Base-by-base conservation (phyloP, 2,113 vertebrate genomes). In the Coryphaenoides rupestris region DNA sequence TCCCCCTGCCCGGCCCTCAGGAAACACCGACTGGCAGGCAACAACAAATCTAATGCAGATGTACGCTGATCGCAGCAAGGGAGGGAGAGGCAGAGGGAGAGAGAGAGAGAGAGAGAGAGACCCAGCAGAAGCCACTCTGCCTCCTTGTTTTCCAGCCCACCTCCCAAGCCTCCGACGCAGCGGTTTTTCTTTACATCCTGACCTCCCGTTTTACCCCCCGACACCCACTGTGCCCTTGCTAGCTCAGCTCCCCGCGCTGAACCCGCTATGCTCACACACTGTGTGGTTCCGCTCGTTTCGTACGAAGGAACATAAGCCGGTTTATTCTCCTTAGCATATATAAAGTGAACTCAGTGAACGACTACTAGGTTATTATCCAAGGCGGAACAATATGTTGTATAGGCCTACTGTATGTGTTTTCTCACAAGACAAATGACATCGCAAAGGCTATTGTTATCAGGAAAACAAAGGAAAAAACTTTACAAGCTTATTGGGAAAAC, bases 21-120 rank as follows among this genome's bases (percentile, higher is more conserved):
- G 79, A 82, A 81, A 74, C 60, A 59, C 26, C 54, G 58, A 72
- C 62, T 69, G 63, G 52, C 68, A 76, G 60, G 78, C 62, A 69
- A 72, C 68, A 65, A 72, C 68, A 78, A 78, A 84, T 80, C 62
- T 63, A 75, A 78, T 59, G 77, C 83, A 83, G 80, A 83, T 81
- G 66, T 66, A 70, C 2, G 3, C 47, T 16, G 58, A 54, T 54
- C 28, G 54, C 63, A 19, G 15, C 24, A 40, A 26, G 14, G 9
- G 5, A 58, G 56, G 22, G 22, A 22, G 21, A 24, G 13, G 14
- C 17, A 16, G 17, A 16, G 17, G 50, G 16, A 16, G 13, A 26
- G 24, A 10, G 33, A 40, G 33, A 40, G 33, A 7, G 33, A 13
- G 33, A 40, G 33, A 7, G 9, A 40, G 9, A 10, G 33, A 49